Percentiles rank a stretch among this genome's conserved stretches.
These are phyloP conservation scores for Harlomillsia oculata DNA, from an alignment of 1,140 invertebrate genomes.

Conservation along the genomic window DNA sequence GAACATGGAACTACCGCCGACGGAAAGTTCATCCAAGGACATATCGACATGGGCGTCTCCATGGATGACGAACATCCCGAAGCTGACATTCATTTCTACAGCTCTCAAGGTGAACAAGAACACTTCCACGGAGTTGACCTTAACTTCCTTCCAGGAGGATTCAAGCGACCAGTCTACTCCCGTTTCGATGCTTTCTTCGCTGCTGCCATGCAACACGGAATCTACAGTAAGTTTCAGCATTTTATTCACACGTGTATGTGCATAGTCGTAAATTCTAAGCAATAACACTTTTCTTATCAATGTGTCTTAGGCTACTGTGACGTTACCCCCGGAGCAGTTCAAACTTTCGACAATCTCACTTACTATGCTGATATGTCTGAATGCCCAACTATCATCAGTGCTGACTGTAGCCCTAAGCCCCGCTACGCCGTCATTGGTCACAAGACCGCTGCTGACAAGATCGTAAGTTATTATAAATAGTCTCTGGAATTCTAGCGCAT, in stretches of 20 bases:
- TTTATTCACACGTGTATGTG: neutral
- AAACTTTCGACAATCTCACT: constrained; percentile 34
- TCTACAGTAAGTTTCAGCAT: constrained; percentile 21
- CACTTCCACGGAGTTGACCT: constrained; percentile 35
- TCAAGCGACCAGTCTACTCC: constrained; percentile 28
- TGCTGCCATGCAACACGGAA: constrained; percentile 22
- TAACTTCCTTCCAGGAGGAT: constrained; percentile 24
- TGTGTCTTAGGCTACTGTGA: constrained; percentile 27
- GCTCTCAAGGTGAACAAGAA: constrained; percentile 25
- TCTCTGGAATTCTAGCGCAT: neutral
- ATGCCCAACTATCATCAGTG: constrained; percentile 31
- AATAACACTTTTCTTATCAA: neutral
- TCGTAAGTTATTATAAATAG: constrained; percentile 33
- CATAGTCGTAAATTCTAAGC: neutral
- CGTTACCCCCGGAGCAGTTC: constrained; percentile 25
- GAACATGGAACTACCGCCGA: constrained; percentile 16
- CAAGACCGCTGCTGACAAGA: constrained; percentile 31
- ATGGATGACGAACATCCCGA: constrained; percentile 21
- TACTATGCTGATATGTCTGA: constrained; percentile 30
- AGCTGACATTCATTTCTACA: constrained; percentile 33
- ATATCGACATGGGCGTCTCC: constrained; percentile 24
- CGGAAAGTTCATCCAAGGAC: constrained; percentile 26
- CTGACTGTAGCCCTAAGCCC: constrained; percentile 30
- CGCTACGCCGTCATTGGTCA: constrained; percentile 25
- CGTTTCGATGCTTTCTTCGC: constrained; percentile 27